Percentiles rank a stretch among this genome's conserved stretches.
phyloP scores from a whole-genome alignment of 2,113 vertebrate species.

The Halcyon malimbica region DNA sequence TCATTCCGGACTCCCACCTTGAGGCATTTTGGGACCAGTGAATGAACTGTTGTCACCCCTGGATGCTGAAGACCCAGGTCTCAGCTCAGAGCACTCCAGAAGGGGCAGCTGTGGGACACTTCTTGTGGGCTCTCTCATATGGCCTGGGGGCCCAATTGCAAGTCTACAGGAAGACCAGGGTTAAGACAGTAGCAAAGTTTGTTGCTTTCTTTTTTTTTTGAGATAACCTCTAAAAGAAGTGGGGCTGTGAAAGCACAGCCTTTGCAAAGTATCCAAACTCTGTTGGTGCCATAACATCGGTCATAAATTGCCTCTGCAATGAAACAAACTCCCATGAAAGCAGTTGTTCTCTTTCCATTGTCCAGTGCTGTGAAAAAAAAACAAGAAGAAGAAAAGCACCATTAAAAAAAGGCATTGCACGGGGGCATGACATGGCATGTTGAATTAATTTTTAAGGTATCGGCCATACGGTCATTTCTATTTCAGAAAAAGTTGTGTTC shows the following conservation, averaged over 20 bases:
- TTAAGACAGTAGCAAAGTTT: constrained; percentile 1
- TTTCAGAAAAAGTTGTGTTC: constrained; percentile 57
- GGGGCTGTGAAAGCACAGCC: background rate
- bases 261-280: background rate
- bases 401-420: background rate
- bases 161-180: background rate
- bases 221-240: background rate
- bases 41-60: background rate
- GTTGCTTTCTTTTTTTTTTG: background rate
- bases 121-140: background rate
- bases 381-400: constrained; percentile 10
- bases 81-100: background rate
- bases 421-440: background rate
- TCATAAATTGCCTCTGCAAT: background rate
- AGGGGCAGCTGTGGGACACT: background rate
- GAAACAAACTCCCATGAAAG: background rate
- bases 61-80: background rate
- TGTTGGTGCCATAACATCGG: background rate
- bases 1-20: background rate
- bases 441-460: constrained; percentile 60
- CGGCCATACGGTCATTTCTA: constrained; percentile 55
- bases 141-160: background rate
- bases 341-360: constrained; percentile 25
- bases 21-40: background rate
- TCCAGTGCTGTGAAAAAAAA: background rate